These are phyloP conservation scores for Cryptoblepharus egeriae DNA, from an alignment of 2,797 vertebrate genomes.

Conservation along the genomic window DNA sequence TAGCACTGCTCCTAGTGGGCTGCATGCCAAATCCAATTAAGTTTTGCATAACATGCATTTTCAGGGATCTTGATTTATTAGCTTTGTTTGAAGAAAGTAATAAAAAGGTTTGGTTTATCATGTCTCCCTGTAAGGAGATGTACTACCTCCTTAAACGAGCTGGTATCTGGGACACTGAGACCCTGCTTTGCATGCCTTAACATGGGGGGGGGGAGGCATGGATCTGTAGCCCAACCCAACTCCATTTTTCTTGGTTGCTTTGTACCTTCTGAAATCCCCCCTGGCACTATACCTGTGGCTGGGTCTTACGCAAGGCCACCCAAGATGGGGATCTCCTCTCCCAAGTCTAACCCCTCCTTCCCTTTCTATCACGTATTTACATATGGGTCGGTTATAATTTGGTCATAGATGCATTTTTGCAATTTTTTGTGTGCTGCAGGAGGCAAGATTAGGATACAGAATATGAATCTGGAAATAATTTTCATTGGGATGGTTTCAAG, in stretches of 20 bases:
- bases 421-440: background rate
- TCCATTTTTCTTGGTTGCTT: slow-evolving; percentile 20
- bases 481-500: slow-evolving; percentile 21
- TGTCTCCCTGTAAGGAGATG: slow-evolving; percentile 69
- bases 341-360: slow-evolving; percentile 16
- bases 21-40: slow-evolving; percentile 63
- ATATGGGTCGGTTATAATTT: slow-evolving; percentile 4
- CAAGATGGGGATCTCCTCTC: background rate
- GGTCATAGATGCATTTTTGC: background rate
- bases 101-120: slow-evolving; percentile 69
- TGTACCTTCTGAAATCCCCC: slow-evolving; percentile 10
- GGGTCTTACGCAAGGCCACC: slow-evolving; percentile 8
- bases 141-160: slow-evolving; percentile 64
- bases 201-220: background rate
- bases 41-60: slow-evolving; percentile 58
- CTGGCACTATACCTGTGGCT: slow-evolving; percentile 24
- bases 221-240: slow-evolving; percentile 9
- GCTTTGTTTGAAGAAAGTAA: slow-evolving; percentile 74
- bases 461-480: background rate
- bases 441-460: background rate
- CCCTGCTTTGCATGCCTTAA: background rate
- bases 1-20: slow-evolving; percentile 57
- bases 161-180: slow-evolving; percentile 40
- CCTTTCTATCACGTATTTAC: slow-evolving; percentile 1
- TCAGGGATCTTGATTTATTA: slow-evolving; percentile 75